Percentiles rank a stretch among this genome's conserved stretches.
phyloP scores from a whole-genome alignment of 2,888 invertebrate genomes.

The Thysanoteuthis rhombus region DNA sequence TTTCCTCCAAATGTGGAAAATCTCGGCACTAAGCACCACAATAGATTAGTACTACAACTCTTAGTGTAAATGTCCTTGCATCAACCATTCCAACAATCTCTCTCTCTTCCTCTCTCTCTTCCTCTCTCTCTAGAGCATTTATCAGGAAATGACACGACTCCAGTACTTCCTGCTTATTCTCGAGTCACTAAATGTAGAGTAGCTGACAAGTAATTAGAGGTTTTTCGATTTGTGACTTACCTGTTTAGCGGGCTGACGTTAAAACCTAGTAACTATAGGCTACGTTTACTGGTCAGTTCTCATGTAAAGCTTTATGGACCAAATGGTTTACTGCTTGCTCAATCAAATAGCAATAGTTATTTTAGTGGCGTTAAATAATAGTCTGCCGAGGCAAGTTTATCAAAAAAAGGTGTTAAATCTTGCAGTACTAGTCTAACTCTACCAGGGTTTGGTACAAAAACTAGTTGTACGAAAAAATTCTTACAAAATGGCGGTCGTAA shows the following conservation, averaged over 20 bases:
- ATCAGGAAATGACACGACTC: background rate
- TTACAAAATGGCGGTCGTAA: no score
- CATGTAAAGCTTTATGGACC: background rate
- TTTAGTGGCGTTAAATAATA: background rate
- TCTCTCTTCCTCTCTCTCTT: accelerated
- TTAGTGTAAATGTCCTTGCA: background rate
- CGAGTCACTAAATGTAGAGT: background rate
- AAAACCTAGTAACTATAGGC: background rate
- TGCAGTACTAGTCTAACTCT: background rate
- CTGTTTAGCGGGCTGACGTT: background rate
- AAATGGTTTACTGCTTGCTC: background rate
- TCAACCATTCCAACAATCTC: background rate
- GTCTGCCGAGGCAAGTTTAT: background rate
- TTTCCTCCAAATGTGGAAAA: no score
- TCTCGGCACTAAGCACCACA: no score
- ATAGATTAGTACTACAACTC: background rate
- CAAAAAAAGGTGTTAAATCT: background rate
- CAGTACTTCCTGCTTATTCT: background rate
- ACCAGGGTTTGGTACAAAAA: background rate
- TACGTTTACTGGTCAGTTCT: background rate
- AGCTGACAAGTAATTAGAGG: background rate
- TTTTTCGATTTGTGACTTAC: background rate
- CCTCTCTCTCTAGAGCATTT: background rate
- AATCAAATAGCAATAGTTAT: background rate
- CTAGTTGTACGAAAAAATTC: background rate